A percentile compares a stretch with the other conserved stretches of the same genome.
These are phyloP conservation scores for Nyctibius grandis DNA, from an alignment of 2,797 vertebrate genomes.

Conservation along the genomic window DNA sequence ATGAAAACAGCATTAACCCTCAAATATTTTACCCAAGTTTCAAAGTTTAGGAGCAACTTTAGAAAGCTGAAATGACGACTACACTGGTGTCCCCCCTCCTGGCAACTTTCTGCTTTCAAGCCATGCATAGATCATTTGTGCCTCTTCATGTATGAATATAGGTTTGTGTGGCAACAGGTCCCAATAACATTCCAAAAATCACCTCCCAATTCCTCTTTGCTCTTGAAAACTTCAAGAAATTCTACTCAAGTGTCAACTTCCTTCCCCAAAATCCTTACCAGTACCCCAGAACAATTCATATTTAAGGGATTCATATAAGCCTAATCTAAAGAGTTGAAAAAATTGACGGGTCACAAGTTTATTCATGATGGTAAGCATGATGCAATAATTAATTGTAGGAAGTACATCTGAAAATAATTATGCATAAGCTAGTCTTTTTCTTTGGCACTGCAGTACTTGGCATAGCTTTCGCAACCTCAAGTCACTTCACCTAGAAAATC, in stretches of 20 bases:
- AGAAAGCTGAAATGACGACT: background rate
- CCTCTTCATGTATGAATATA: background rate
- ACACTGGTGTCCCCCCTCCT: background rate
- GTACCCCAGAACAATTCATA: background rate
- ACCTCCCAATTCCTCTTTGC: background rate
- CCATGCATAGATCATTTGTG: background rate
- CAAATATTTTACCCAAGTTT: background rate
- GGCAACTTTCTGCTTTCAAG: background rate
- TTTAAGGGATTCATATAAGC: background rate
- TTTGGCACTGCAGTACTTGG: background rate
- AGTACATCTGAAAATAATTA: background rate
- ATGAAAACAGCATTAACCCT: background rate
- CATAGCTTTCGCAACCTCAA: background rate
- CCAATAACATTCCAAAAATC: background rate
- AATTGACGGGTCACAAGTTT: background rate
- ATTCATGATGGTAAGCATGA: background rate
- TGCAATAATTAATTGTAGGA: background rate
- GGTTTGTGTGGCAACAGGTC: background rate
- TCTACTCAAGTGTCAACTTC: background rate
- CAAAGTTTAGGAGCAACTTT: background rate
- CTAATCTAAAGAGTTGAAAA: background rate
- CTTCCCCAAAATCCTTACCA: background rate
- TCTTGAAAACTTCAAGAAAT: background rate
- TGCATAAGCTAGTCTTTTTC: background rate
- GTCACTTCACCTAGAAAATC: constrained; percentile 30